Base-by-base conservation (phyloP, 2,888 invertebrate species). In the Nephrotoma appendiculata region DNA sequence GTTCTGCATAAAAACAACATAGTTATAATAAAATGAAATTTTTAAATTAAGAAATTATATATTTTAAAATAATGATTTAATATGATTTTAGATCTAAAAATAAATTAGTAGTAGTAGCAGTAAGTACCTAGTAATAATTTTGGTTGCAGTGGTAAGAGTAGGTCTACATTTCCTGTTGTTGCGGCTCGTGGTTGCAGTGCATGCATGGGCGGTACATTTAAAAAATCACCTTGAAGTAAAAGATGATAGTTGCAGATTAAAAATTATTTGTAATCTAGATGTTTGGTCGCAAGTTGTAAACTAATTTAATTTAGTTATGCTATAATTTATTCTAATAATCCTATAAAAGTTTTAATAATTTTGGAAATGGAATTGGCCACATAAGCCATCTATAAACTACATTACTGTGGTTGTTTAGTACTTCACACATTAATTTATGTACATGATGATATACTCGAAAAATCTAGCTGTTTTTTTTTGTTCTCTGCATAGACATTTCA, bases 61-160 rank as follows among this genome's bases (percentile, higher is more conserved):
- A 41, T n/a, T 31, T 31, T 31, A 31, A 84, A 84, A 42, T 44
- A 85, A 85, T n/a, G 4, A 1, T 5, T 15, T 48, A 85, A 9
- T 44, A 19, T 11, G 5, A 45, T 19, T 45, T 41, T 48, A 48
- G 11, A 31, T 31, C 11, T 31, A 83, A 83, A 83, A 83, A 45
- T 12, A 19, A 48, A 86, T 86, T 41, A 86, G 12, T 41, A 45
- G 45, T 41, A 86, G n/a, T 44, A 86, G 44, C 11, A 85, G 45
- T 44, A 85, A 85, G 11, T n/a, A 92, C 91, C 91, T 88, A 92
- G 88, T 87, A 95, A 92, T 88, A 95, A 92, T 89, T 94, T 94
- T 87, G 96, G 95, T 93, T 96, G 96, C 87, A 96, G 91, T 87
- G 95, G 95, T 89, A 96, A 92, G 91, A 95, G 93, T 88, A 95